Evolutionary conservation across 2,888 invertebrate genomes (phyloP), one percentile per base, ranked within the genome.

Genomic region (Anagyrus pseudococci): DNA sequence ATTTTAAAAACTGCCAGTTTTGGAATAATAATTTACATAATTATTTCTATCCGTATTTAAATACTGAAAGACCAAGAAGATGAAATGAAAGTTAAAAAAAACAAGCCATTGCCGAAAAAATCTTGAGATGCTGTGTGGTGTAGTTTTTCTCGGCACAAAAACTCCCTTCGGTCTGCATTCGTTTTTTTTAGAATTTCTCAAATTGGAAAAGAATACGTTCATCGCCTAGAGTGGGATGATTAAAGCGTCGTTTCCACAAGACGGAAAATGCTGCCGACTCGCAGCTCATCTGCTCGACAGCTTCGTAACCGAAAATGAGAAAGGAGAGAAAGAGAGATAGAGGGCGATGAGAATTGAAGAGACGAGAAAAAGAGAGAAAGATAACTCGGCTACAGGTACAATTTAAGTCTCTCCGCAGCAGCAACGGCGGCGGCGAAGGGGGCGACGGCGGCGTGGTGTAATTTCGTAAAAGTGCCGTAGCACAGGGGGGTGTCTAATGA

Each of bases 401-500:
- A 65, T 64, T 70, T 67, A 61, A 69, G 68, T 68, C 59, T 65
- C 62, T 62, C 49, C 52, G 58, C n/a, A n/a, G n/a, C n/a, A n/a
- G n/a, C n/a, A n/a, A n/a, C n/a, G n/a, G n/a, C n/a, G n/a, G n/a
- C n/a, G n/a, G n/a, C n/a, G n/a, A n/a, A n/a, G n/a, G n/a, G n/a
- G n/a, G n/a, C n/a, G n/a, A n/a, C n/a, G n/a, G n/a, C n/a, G 20
- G 62, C 57, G 47, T 53, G 53, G 40, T 66, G 66, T 69, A 71
- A 70, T 70, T 69, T 68, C 54, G 68, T 67, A 68, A 71, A 69
- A 69, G 69, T 68, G 62, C 65, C 68, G 64, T 56, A 65, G 62
- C 67, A 15, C 13, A n/a, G 58, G 57, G 62, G 64, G 64, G 64
- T 53, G 59, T 62, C 66, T 71, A 70, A 69, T 68, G 69, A 69